Evolutionary conservation across 2,797 vertebrate genomes (phyloP).

Genomic region (Steatocranus sp.): DNA sequence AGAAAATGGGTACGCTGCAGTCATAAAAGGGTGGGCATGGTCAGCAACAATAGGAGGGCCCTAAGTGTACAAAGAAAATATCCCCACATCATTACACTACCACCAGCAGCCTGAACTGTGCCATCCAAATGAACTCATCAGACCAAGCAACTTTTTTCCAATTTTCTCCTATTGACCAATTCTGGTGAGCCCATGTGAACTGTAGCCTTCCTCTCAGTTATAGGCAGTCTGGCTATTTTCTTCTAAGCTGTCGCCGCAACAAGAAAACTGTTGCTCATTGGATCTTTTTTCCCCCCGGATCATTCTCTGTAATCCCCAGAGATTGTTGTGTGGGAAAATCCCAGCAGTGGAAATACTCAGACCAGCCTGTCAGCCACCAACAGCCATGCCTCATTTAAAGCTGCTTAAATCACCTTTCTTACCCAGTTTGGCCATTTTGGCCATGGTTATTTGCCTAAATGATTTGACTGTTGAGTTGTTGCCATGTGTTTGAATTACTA

Average conservation of each 20-base stretch:
- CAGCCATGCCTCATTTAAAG: neutral
- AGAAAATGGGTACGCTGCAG: too few relatives aligned
- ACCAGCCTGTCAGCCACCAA: neutral
- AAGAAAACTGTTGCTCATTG: neutral
- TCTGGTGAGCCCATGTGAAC: neutral
- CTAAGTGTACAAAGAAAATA: neutral
- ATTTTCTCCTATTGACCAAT: neutral
- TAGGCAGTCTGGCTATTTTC: neutral
- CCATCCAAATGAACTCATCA: neutral
- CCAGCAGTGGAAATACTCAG: neutral
- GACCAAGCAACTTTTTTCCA: neutral
- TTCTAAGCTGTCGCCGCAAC: neutral
- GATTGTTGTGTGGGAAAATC: neutral
- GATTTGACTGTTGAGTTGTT: neutral
- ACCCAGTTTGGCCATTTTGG: neutral
- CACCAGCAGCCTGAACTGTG: neutral
- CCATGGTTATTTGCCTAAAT: neutral
- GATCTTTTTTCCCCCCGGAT: accelerated
- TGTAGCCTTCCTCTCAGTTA: neutral
- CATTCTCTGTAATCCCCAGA: neutral
- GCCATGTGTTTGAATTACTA: neutral
- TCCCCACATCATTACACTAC: neutral
- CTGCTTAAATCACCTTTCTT: neutral
- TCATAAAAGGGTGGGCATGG: neutral
- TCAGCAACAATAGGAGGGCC: neutral